A percentile compares a stretch with the other conserved stretches of the same genome.
Evolutionary conservation across 2,113 vertebrate species (phyloP).

Genomic region (Centrocercus urophasianus): DNA sequence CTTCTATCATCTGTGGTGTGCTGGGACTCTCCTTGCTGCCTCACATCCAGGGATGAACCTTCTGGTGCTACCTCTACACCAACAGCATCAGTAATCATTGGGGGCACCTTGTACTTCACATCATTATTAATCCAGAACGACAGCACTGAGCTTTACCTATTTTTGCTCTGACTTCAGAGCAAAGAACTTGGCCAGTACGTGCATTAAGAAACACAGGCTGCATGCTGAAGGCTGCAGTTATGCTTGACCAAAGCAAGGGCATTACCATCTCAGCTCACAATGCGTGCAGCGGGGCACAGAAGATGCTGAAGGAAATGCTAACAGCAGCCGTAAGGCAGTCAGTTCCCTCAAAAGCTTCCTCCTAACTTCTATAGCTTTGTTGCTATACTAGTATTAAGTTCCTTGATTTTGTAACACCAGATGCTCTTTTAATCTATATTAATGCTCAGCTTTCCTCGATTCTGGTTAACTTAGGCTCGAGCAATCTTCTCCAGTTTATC

Average conservation of each 20-base stretch:
- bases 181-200: background rate
- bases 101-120: background rate
- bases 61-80: background rate
- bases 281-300: fast-evolving
- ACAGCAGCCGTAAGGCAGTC: background rate
- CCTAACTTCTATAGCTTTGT: background rate
- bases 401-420: background rate
- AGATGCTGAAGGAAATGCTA: background rate
- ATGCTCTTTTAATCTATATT: background rate
- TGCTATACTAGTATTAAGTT: background rate
- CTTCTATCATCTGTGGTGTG: fast-evolving
- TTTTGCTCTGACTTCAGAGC: background rate
- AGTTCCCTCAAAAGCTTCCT: background rate
- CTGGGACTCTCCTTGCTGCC: background rate
- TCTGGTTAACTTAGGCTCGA: background rate
- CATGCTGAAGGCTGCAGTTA: background rate
- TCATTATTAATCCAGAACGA: background rate
- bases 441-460: background rate
- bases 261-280: background rate
- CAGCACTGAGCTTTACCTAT: background rate
- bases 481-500: background rate
- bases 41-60: background rate
- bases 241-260: background rate
- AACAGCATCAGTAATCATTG: background rate
- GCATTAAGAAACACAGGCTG: background rate